Base-by-base conservation (phyloP, 2,797 vertebrate genomes). In the Neosalanx taihuensis region DNA sequence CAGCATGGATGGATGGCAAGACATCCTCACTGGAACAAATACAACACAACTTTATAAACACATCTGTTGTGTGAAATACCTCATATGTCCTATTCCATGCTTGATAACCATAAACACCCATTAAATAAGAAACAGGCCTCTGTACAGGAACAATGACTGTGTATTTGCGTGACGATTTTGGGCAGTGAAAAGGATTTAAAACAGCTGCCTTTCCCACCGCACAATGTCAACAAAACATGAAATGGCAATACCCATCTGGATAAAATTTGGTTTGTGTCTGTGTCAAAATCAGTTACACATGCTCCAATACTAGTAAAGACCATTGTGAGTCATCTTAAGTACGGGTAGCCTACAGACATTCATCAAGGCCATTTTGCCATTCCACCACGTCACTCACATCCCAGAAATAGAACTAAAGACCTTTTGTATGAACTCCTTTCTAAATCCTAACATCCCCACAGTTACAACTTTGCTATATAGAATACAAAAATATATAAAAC, bases 1-100 rank as follows among this genome's bases (percentile, higher is more conserved):
- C 95, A 85, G 92, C 93, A 74, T 98, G 95, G 91, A 99, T 95
- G 81, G 95, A 95, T 85, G 96, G 95, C 89, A 99, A 89, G 79
- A 98, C 93, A 70, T 96, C 95, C 91, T 97, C 94, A 90, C 97
- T 99, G 87, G 89, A 58, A 78, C 4, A 1, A 84, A 81, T 0
- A 51, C 7, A 18, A 29, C 58, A 73, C 23, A 58, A 37, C 35
- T 64, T 71, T 57, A 53, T 60, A 4, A 12, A 29, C 26, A 26
- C 58, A 60, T 60, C 51, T 56, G 15, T 17, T n/a, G 18, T 4
- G 15, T 17, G 18, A 56, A 56, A n/a, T 56, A 56, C 6, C 15
- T 56, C 51, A 56, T 53, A n/a, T 46, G 51, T 56, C 51, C 4
- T 5, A 46, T 3, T 12, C 41, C 41, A 46, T 46, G 41, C 41